Base-by-base conservation (phyloP, 2,797 vertebrate genomes). In the Oophaga sylvatica region DNA sequence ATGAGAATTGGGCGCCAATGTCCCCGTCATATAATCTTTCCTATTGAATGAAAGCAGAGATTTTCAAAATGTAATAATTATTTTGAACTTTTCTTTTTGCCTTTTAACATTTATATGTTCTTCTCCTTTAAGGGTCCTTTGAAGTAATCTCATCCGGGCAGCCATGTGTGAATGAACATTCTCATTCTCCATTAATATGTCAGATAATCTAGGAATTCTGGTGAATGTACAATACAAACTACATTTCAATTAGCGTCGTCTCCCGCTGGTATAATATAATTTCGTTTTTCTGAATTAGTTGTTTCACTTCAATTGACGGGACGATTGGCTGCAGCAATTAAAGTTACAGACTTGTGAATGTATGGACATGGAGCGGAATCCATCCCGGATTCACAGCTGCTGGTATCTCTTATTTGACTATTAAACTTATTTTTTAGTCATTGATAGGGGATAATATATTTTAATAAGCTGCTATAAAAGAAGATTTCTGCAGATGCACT, bases 101-200 rank as follows among this genome's bases (percentile, higher is more conserved):
- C 35, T 35, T 35, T 35, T 35, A 35, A 35, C 35, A 35, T 35
- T 2, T 35, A 35, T 35, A 2, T 35, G 35, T 2, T 35, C 35
- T 35, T 35, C 22, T 1, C 62, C 80, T 53, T 67, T 19, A 67
- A 53, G 53, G 35, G 22, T 67, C 45, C 22, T 45, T 53, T 12
- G n/a, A 68, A 15, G 63, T 45, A 41, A n/a, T 29, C 67, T 81
- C 45, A 67, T 45, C 22, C 11, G n/a, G 59, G 20, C 80, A 81
- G 80, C 19, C 62, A 45, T 81, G 60, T 41, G 60, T 71, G 48
- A 70, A 67, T 81, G 62, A 81, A 63, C 62, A 65, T 81, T 53
- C 81, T 83, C 31, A 41, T 73, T 59, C 81, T 83, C 68, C 81
- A 83, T 83, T 83, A 73, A 83, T 83, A 83, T 83, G 81, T 83